Evolutionary conservation across 2,113 vertebrate species (phyloP).

Genomic region (Trochalopteron elliotii): DNA sequence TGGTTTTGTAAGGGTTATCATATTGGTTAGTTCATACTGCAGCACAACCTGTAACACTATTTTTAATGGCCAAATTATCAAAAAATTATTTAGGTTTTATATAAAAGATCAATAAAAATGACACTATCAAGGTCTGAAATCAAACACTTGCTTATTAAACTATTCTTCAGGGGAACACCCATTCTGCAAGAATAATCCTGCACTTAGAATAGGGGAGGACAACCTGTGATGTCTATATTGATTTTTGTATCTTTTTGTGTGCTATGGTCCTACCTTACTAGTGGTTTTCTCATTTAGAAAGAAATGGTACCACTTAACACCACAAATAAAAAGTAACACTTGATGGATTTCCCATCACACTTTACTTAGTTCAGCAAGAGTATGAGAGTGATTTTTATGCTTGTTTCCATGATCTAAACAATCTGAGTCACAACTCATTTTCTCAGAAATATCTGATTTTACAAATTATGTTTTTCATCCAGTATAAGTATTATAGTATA

Average conservation of each 20-base stretch:
- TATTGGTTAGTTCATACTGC: not conserved
- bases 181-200: not conserved
- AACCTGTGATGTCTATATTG: not conserved
- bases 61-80: not conserved
- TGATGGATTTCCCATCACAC: not conserved
- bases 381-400: not conserved
- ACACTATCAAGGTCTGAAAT: slow-evolving; percentile 28
- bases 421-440: not conserved
- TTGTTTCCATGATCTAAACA: not conserved
- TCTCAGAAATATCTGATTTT: not conserved
- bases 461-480: not conserved
- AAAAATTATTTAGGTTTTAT: not conserved
- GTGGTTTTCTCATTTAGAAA: not conserved
- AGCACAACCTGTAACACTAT: not conserved
- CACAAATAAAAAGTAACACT: not conserved
- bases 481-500: not conserved
- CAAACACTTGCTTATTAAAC: not conserved
- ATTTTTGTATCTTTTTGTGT: not conserved
- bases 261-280: not conserved
- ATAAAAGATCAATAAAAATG: not conserved
- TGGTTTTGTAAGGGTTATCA: not conserved
- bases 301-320: not conserved
- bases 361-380: not conserved
- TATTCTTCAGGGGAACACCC: not conserved
- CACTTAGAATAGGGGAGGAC: not conserved